Conservation (phyloP, 64 coral and sea anemone species). For the Montipora sp. region DNA sequence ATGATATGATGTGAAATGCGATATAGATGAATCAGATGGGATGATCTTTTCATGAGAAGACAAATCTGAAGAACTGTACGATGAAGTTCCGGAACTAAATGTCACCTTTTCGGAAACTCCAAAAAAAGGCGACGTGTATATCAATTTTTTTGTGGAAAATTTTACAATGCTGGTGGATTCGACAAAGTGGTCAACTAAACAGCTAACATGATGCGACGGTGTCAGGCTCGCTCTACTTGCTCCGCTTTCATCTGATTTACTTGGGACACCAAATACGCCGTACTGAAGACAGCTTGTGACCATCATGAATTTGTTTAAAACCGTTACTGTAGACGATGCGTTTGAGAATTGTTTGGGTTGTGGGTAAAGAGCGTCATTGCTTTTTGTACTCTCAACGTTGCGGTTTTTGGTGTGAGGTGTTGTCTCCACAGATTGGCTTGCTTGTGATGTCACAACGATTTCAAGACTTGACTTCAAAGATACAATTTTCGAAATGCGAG, state of each 20-base stretch:
- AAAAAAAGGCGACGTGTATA: neutral
- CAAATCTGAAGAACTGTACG: constrained; percentile 4
- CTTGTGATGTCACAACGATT: neutral
- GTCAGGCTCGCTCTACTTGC: neutral
- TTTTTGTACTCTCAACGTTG: neutral
- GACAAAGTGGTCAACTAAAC: neutral
- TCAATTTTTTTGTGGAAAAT: neutral
- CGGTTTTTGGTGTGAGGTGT: constrained; percentile 49
- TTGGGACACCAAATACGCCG: neutral
- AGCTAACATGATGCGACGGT: neutral
- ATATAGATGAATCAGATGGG: neutral
- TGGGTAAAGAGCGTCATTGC: neutral
- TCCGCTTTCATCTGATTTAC: neutral
- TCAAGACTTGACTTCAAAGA: neutral
- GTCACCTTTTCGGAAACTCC: neutral
- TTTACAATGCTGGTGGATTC: neutral
- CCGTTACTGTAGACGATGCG: neutral
- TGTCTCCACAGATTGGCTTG: neutral
- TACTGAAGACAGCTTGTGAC: neutral
- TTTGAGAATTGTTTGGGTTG: neutral
- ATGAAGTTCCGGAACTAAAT: neutral
- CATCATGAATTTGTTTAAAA: neutral
- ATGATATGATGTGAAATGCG: neutral
- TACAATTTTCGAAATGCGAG: neutral
- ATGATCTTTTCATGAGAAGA: constrained; percentile 21